Evolutionary conservation across 2,888 invertebrate genomes (phyloP), one percentile per base, ranked within the genome.

Genomic region (Panzeria rudis): DNA sequence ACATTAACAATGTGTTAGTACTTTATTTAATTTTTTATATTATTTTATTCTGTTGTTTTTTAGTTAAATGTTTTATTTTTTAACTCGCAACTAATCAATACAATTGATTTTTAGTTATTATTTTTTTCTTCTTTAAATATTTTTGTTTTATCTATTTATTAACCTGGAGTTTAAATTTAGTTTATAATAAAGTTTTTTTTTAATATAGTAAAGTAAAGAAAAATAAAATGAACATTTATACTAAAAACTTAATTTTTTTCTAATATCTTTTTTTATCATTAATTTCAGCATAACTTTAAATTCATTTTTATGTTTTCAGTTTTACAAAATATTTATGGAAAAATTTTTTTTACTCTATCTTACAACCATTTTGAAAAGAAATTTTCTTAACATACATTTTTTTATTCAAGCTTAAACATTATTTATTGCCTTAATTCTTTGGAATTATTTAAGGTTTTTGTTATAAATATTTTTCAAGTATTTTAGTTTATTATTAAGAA

Each of bases 91-190:
- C 62, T 85, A 71, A 59, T 80, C 61, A 85, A 83, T 86, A 68
- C 73, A 29, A 85, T 76, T 87, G 84, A 86, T 78, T 81, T 86
- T 85, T 84, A 86, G 35, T n/a, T 29, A 47, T 82, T 71, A 71
- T 78, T 84, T 86, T 86, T 56, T n/a, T 64, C 47, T 77, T 68
- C 15, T 41, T 66, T 73, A 38, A 41, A 13, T 80, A 56, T 59
- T 23, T 15, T 59, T 61, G 15, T 78, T 80, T 83, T 23, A 69
- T 32, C 73, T 64, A 73, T 35, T 78, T 64, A 78, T 75, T 86
- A 84, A 89, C 86, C 66, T 77, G 86, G 83, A 86, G 86, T 87
- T 80, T 83, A 76, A 83, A 68, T 79, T 86, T 87, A 52, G 8
- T 72, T 86, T 47, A 81, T 86, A 82, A 69, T 72, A 82, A 76